Conservation (phyloP, 2,113 vertebrate species). For the Etheostoma spectabile region DNA sequence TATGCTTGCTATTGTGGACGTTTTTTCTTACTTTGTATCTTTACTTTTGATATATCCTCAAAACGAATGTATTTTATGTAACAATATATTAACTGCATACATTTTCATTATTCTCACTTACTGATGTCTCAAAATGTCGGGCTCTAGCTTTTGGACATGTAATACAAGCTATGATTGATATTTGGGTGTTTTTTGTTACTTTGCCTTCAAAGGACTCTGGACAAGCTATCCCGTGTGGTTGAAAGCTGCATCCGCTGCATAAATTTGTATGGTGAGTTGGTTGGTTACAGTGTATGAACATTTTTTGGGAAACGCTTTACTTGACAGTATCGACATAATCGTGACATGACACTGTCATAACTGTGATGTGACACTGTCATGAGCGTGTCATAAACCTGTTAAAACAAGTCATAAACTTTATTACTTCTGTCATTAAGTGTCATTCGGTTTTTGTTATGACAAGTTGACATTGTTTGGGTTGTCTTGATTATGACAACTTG, state of each 20-base stretch:
- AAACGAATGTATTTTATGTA: neutral
- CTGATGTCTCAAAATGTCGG: neutral
- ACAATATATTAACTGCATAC: neutral
- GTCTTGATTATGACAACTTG: too few relatives aligned
- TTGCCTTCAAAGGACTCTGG: slow-evolving; percentile 90
- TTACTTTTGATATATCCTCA: neutral
- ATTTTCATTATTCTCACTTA: neutral
- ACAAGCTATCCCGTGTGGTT: slow-evolving; percentile 94
- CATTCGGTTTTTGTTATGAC: too few relatives aligned
- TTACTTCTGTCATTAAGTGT: too few relatives aligned
- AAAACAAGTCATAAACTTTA: too few relatives aligned
- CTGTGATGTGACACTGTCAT: too few relatives aligned
- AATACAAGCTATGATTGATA: slow-evolving; percentile 26
- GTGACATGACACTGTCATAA: too few relatives aligned
- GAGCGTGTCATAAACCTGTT: too few relatives aligned
- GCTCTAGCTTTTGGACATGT: slow-evolving; percentile 25
- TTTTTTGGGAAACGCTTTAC: neutral
- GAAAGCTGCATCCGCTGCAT: slow-evolving; percentile 99
- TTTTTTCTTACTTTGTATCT: neutral
- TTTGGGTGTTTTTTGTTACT: slow-evolving; percentile 26
- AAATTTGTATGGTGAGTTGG: slow-evolving; percentile 94
- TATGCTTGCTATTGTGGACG: neutral
- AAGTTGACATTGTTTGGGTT: too few relatives aligned
- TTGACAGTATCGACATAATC: too few relatives aligned
- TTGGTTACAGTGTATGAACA: neutral